Percentiles rank a stretch among this genome's conserved stretches.
Evolutionary conservation across 2,797 vertebrate genomes (phyloP).

Genomic region (Ciconia nigra): DNA sequence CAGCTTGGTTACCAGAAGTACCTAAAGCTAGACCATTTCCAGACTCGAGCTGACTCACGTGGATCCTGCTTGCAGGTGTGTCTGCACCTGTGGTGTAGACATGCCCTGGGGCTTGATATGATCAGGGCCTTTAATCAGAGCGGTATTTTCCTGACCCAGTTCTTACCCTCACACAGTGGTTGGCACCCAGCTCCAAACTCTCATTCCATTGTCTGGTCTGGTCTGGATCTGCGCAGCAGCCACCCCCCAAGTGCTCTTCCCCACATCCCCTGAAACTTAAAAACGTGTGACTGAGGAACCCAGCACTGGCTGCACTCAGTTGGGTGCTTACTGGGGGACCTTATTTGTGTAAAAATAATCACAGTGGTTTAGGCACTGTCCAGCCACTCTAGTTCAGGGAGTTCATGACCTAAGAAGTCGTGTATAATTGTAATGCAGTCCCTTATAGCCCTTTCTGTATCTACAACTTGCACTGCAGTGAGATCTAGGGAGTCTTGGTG

Average conservation of each 20-base stretch:
- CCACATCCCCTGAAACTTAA: neutral
- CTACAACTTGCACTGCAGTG: neutral
- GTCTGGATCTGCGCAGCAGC: neutral
- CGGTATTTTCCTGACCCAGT: constrained; percentile 54
- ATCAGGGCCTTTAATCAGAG: constrained; percentile 40
- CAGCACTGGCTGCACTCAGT: neutral
- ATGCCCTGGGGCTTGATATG: constrained; percentile 13
- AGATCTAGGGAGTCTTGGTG: neutral
- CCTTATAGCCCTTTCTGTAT: neutral
- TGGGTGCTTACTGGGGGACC: neutral
- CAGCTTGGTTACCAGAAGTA: neutral
- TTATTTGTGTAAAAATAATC: neutral
- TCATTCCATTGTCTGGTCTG: neutral
- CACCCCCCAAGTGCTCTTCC: neutral
- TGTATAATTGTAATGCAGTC: neutral
- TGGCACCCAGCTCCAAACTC: neutral
- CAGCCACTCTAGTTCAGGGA: neutral
- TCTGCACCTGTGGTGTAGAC: constrained; percentile 63
- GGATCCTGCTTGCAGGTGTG: constrained; percentile 38
- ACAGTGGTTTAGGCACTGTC: neutral
- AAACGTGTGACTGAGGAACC: neutral
- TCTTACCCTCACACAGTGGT: constrained; percentile 6
- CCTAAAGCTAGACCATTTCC: neutral
- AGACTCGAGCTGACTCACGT: constrained; percentile 15
- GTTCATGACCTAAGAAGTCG: neutral